A percentile compares a stretch with the other conserved stretches of the same genome.
These are phyloP conservation scores for Drosophila falleni DNA, from an alignment of 2,888 invertebrate genomes.

Conservation along the genomic window DNA sequence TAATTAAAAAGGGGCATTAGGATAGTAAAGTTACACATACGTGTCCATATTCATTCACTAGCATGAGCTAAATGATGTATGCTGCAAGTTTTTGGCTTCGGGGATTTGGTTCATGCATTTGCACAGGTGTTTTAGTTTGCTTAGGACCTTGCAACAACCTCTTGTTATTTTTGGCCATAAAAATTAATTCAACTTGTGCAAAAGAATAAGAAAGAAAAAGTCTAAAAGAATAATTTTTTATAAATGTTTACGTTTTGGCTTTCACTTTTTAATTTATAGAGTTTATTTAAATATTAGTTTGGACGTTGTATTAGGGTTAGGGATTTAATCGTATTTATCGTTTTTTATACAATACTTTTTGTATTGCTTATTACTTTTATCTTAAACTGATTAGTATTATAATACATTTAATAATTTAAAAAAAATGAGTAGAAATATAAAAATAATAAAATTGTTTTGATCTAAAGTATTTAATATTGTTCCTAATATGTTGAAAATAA, in stretches of 20 bases:
- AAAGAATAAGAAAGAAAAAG: neutral
- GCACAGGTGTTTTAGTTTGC: constrained; percentile 51
- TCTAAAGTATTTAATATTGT: neutral
- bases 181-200: constrained; percentile 1
- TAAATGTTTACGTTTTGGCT: no score
- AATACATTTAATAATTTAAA: no score
- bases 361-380: no score
- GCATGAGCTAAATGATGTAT: constrained; percentile 56
- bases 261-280: neutral
- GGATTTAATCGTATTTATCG: no score
- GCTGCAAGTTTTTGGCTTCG: constrained; percentile 32
- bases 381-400: no score
- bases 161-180: constrained; percentile 2
- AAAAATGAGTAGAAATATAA: no score
- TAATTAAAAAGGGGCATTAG: constrained; percentile 79
- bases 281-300: neutral
- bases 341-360: no score
- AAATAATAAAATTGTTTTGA: neutral
- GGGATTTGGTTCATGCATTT: constrained; percentile 21
- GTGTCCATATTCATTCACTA: constrained; percentile 34
- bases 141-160: constrained; percentile 1
- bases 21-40: constrained; percentile 44
- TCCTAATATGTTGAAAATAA: neutral
- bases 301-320: no score
- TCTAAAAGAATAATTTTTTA: neutral